A percentile compares a stretch with the other conserved stretches of the same genome.
Conservation (phyloP, 2,888 invertebrate genomes). For the Atherix ibis region DNA sequence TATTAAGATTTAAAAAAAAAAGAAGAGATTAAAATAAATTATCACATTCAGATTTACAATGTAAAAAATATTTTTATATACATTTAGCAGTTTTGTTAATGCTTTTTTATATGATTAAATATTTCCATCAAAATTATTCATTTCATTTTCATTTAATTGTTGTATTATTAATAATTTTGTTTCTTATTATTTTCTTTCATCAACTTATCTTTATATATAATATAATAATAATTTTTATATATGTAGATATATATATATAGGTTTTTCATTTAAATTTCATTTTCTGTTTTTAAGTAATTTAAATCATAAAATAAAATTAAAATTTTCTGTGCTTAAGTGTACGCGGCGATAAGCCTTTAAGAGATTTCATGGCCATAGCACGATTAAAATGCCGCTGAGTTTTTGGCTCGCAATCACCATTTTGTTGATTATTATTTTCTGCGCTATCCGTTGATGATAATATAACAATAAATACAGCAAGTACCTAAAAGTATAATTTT, state of each 20-base stretch:
- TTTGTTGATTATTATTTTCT: constrained; percentile 19
- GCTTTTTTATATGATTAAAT: neutral
- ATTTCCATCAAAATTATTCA: too few relatives aligned
- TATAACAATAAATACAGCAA: constrained; percentile 69
- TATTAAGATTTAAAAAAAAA: too few relatives aligned
- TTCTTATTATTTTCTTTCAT: neutral
- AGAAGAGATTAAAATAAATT: constrained; percentile 6
- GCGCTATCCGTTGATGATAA: constrained; percentile 51
- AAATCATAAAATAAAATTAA: too few relatives aligned
- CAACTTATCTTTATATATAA: neutral
- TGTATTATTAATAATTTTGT: too few relatives aligned
- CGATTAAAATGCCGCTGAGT: constrained; percentile 74
- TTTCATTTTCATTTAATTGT: too few relatives aligned
- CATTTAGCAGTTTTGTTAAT: neutral
- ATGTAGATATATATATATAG: neutral
- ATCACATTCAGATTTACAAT: constrained; percentile 7
- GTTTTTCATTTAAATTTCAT: too few relatives aligned
- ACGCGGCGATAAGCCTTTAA: constrained; percentile 38
- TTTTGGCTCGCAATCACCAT: constrained; percentile 44
- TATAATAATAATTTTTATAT: neutral
- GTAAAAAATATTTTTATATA: constrained; percentile 3
- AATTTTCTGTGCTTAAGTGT: constrained; percentile 19
- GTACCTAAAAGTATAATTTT: constrained; percentile 38
- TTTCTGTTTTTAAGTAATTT: too few relatives aligned
- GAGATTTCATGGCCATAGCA: constrained; percentile 76